Percentiles rank a stretch among this genome's conserved stretches.
phyloP scores from a whole-genome alignment of 1,140 invertebrate species.

The Drusus annulatus region DNA sequence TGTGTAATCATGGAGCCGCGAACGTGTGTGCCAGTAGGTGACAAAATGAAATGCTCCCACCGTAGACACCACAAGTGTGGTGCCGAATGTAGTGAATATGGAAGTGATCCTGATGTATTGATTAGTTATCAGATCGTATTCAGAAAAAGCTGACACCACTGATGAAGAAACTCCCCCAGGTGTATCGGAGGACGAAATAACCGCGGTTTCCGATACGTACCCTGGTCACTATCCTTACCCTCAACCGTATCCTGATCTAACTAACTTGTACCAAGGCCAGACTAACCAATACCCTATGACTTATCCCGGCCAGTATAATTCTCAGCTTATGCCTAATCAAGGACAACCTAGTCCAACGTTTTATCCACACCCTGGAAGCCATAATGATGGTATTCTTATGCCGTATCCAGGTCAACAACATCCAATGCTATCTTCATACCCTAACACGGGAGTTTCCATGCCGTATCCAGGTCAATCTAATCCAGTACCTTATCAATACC shows the following conservation, averaged over 20 bases:
- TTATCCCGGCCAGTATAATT: too few relatives aligned
- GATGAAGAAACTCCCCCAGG: too few relatives aligned
- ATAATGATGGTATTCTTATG: background rate
- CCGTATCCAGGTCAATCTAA: too few relatives aligned
- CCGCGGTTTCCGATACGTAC: background rate
- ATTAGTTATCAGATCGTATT: background rate
- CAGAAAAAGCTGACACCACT: background rate
- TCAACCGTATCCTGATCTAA: background rate
- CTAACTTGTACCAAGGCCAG: background rate
- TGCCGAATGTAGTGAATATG: background rate
- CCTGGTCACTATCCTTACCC: background rate
- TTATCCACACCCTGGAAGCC: background rate
- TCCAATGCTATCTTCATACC: too few relatives aligned
- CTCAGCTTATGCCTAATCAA: background rate
- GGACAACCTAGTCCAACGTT: background rate
- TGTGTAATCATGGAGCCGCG: conserved; percentile 14
- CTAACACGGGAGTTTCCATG: too few relatives aligned
- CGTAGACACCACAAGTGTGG: conserved; percentile 29
- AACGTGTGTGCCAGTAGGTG: background rate
- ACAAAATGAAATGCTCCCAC: conserved; percentile 15
- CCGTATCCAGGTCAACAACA: background rate
- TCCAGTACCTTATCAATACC: too few relatives aligned
- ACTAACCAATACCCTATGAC: too few relatives aligned
- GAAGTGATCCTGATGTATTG: background rate
- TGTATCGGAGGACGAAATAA: too few relatives aligned